Evolutionary conservation across 2,888 invertebrate species (phyloP).

Genomic region (Epinotia brunnichana): DNA sequence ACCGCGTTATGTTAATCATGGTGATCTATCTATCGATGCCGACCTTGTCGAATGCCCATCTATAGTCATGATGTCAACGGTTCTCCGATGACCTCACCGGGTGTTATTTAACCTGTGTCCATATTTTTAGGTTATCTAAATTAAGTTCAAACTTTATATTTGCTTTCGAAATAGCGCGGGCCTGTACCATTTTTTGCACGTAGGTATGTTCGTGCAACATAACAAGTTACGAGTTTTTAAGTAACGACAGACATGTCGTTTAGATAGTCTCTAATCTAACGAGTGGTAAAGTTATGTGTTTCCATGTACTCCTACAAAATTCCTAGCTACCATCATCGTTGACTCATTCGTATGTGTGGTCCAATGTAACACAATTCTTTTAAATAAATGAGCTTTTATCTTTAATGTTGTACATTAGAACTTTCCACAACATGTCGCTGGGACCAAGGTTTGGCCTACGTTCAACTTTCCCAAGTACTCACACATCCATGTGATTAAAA

Average conservation of each 20-base stretch:
- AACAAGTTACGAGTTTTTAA: background rate
- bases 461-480: constrained; percentile 4
- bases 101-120: constrained; percentile 22
- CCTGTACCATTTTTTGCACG: background rate
- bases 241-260: background rate
- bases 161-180: constrained; percentile 5
- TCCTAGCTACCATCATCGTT: background rate
- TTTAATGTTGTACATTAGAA: background rate
- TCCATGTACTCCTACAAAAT: background rate
- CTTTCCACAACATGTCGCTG: background rate
- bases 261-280: background rate
- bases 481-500: background rate
- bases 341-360: background rate
- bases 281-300: background rate
- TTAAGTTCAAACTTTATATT: constrained; percentile 41
- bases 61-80: constrained; percentile 56
- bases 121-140: constrained; percentile 33
- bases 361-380: too few relatives aligned
- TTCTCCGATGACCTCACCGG: constrained; percentile 52
- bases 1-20: constrained; percentile 24
- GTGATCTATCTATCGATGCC: constrained; percentile 25
- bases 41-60: constrained; percentile 48
- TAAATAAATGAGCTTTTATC: too few relatives aligned
- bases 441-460: background rate
- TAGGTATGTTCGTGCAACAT: background rate